Base-by-base conservation (phyloP, 2,888 invertebrate genomes). In the Sepiola atlantica region DNA sequence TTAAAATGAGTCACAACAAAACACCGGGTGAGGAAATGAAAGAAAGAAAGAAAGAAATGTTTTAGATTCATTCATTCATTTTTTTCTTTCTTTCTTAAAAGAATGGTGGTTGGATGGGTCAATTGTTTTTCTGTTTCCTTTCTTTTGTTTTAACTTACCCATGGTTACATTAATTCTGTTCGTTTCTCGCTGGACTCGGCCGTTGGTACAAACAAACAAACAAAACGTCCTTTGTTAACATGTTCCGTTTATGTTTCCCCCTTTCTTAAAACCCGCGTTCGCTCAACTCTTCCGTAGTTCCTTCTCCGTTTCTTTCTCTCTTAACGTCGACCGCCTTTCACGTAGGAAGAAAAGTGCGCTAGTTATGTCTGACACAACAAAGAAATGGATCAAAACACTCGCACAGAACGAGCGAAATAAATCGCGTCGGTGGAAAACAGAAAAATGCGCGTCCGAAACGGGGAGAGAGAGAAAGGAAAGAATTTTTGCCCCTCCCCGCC, bases 181-280 rank as follows among this genome's bases (percentile, higher is more conserved):
- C n/a, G 77, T 77, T 77, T 77, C 77, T 77, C n/a, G n/a, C 77
- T 77, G 77, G 77, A n/a, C n/a, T 77, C n/a, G 77, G 77, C 77
- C 77, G 77, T 77, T 77, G n/a, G n/a, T 77, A 77, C 77, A 77
- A 77, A 77, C 77, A 77, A 77, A 77, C 77, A 77, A 77, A 77
- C 77, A 77, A 77, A 32, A 77, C n/a, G n/a, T 77, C 77, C 77
- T 77, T 77, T 77, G 77, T 77, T 77, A 77, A 77, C 77, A 77
- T 77, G 24, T 61, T 45, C 45, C 45, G 45, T 45, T 45, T 45
- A 45, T 45, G n/a, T 77, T 77, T 77, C n/a, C 18, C 77, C 77
- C n/a, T 77, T 45, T 45, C 8, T 45, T 8, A 45, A 45, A 45
- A 45, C 45, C 4, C 45, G 45, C 28, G 28, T 10, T 24, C 28